A percentile compares a stretch with the other conserved stretches of the same genome.
Evolutionary conservation across 2,113 vertebrate genomes (phyloP).

Genomic region (Takifugu flavidus): DNA sequence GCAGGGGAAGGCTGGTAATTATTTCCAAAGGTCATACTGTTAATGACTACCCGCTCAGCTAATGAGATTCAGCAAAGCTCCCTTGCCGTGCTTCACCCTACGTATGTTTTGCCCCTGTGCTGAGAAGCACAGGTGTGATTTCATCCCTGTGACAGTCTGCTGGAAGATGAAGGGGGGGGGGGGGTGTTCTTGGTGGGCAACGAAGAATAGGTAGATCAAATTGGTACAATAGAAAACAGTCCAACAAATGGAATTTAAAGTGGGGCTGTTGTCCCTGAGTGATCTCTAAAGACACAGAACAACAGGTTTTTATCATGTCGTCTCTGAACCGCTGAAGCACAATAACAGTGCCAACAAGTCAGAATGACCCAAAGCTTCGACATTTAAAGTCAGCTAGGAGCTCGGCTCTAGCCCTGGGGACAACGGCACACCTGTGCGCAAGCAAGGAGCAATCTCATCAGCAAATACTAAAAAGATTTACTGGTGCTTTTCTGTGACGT

Average conservation of each 20-base stretch:
- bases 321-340: too few species aligned
- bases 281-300: too few species aligned
- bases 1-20: conserved; percentile 84
- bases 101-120: conserved; percentile 71
- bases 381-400: too few species aligned
- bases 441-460: too few species aligned
- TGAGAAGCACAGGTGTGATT: conserved; percentile 71
- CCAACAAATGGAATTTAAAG: not conserved
- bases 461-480: too few species aligned
- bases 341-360: too few species aligned
- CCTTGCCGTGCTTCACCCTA: conserved; percentile 76
- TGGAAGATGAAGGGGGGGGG: conserved; percentile 35
- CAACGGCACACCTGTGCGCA: too few species aligned
- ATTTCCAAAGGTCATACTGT: conserved; percentile 97
- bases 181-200: not conserved
- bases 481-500: too few species aligned
- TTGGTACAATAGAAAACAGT: not conserved
- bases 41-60: conserved; percentile 95
- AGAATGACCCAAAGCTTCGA: too few species aligned
- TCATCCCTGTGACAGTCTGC: conserved; percentile 61
- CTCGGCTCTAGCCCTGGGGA: too few species aligned
- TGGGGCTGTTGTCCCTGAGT: not conserved
- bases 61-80: conserved; percentile 95
- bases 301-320: too few species aligned
- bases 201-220: conserved; percentile 8